These are phyloP conservation scores for Kryptopterus vitreolus DNA, from an alignment of 2,797 vertebrate species.

Conservation along the genomic window DNA sequence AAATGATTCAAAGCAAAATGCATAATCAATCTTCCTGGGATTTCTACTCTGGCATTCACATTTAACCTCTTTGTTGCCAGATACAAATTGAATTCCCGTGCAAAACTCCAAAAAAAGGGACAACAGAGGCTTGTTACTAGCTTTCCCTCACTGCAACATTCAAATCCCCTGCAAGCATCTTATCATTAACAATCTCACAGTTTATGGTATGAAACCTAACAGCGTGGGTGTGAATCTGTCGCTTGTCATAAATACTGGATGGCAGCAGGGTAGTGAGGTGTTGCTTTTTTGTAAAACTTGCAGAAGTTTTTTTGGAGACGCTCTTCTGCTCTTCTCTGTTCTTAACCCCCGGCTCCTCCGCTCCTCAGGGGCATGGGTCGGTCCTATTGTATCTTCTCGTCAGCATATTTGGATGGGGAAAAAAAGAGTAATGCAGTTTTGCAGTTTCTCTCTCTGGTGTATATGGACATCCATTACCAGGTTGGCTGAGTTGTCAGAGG, in stretches of 20 bases:
- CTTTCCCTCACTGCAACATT: neutral
- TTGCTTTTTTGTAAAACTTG: constrained; percentile 11
- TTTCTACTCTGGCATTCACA: neutral
- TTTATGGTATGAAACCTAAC: neutral
- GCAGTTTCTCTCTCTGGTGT: constrained; percentile 36
- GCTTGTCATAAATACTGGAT: constrained; percentile 15
- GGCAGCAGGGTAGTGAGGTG: neutral
- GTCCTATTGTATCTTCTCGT: constrained; percentile 27
- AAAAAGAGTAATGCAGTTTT: constrained; percentile 42
- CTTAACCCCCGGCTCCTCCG: constrained; percentile 14
- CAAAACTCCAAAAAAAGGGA: neutral
- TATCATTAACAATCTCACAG: neutral
- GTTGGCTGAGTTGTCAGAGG: constrained; percentile 30
- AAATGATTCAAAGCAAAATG: neutral
- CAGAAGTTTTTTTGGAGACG: constrained; percentile 11
- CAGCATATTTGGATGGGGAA: constrained; percentile 42
- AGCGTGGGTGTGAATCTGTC: neutral
- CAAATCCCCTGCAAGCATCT: neutral
- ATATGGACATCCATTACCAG: constrained; percentile 33
- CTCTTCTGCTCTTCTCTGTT: neutral
- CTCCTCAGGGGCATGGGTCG: constrained; percentile 29
- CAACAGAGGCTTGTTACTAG: neutral
- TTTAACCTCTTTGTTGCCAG: neutral
- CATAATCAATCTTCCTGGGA: neutral
- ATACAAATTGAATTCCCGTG: neutral